Percentiles rank a stretch among this genome's conserved stretches.
phyloP scores from a whole-genome alignment of 1,140 invertebrate species.

The Mizuhopecten yessoensis region DNA sequence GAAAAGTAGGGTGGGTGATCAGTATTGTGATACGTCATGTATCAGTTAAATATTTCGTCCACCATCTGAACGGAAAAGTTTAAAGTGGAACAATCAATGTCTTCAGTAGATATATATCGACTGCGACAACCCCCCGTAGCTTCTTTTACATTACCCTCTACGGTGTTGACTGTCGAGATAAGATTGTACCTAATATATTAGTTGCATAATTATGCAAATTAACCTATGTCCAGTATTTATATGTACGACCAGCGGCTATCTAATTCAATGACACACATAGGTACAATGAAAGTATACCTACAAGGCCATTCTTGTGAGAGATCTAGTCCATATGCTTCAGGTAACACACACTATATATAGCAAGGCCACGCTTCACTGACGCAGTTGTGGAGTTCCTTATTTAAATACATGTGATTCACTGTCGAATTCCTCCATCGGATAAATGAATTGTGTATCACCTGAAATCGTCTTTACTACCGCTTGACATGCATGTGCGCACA shows the following conservation, averaged over 20 bases:
- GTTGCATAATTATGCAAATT: neutral
- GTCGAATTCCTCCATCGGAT: neutral
- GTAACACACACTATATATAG: neutral
- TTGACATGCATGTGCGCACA: neutral
- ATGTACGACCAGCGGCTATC: neutral
- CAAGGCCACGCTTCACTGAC: constrained; percentile 3
- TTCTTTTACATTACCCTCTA: too few species aligned
- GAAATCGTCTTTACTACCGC: neutral
- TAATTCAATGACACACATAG: neutral
- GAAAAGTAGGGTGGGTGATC: too few species aligned
- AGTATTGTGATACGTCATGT: too few species aligned
- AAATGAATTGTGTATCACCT: neutral
- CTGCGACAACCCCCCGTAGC: too few species aligned
- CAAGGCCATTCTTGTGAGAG: neutral
- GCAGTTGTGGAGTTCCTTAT: neutral
- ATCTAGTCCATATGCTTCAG: neutral
- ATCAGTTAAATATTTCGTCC: too few species aligned
- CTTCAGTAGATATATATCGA: too few species aligned
- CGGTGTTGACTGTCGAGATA: too few species aligned
- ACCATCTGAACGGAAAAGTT: too few species aligned
- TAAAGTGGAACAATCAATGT: too few species aligned
- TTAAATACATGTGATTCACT: neutral
- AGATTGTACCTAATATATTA: neutral
- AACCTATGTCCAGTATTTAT: neutral
- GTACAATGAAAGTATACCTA: too few species aligned